Conservation (phyloP, 2,797 vertebrate genomes). For the Enteromius paludinosus region DNA sequence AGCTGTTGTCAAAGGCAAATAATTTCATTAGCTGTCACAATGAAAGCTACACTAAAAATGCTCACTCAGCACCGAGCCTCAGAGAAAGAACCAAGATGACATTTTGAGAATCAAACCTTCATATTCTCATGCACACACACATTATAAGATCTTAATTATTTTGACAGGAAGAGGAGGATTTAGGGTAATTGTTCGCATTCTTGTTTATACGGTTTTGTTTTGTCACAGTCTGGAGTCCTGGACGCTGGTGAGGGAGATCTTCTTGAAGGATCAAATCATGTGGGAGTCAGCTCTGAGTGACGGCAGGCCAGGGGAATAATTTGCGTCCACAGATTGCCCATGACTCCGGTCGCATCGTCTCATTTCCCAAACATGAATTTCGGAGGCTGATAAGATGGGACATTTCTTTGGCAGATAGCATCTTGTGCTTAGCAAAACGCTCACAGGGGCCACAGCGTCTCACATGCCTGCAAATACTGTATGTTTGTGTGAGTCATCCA, state of each 20-base stretch:
- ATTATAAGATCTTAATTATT: background rate
- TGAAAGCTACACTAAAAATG: conserved; percentile 44
- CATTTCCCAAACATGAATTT: conserved; percentile 56
- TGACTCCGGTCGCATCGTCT: conserved; percentile 42
- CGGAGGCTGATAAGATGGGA: conserved; percentile 42
- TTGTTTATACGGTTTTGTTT: conserved; percentile 3
- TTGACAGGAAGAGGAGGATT: conserved; percentile 1
- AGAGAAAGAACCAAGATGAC: conserved; percentile 26
- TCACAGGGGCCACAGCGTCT: conserved; percentile 9
- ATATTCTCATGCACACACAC: background rate
- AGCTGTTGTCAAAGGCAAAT: conserved; percentile 58
- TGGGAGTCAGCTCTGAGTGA: conserved; percentile 38
- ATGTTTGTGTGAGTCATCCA: conserved; percentile 35
- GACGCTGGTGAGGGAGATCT: background rate
- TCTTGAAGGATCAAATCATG: conserved; percentile 34
- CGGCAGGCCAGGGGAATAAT: conserved; percentile 38
- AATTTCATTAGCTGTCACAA: conserved; percentile 52
- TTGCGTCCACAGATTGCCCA: conserved; percentile 41
- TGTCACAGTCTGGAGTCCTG: conserved; percentile 3
- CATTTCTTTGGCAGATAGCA: conserved; percentile 43
- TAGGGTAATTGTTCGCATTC: conserved; percentile 10
- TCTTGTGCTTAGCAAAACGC: conserved; percentile 26
- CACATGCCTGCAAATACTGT: conserved; percentile 23
- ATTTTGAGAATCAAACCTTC: conserved; percentile 25
- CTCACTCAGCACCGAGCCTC: conserved; percentile 44